A percentile compares a stretch with the other conserved stretches of the same genome.
phyloP scores from a whole-genome alignment of 2,888 invertebrate genomes.

The Cephus rjabovi region DNA sequence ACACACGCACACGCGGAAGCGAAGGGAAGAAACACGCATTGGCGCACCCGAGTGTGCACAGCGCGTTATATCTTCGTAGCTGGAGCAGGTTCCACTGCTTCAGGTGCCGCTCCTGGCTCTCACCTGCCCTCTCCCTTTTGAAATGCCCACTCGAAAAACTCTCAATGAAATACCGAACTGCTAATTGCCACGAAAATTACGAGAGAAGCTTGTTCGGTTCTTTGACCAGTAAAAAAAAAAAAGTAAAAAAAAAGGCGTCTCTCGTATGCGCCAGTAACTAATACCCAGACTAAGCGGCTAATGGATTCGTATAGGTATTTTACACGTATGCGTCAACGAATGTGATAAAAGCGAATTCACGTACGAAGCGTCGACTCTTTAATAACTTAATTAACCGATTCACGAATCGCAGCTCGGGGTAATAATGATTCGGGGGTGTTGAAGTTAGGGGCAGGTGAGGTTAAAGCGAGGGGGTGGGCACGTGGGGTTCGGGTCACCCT shows the following conservation, averaged over 20 bases:
- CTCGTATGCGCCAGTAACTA: background rate
- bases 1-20: background rate
- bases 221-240: background rate
- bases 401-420: background rate
- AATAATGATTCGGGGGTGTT: conserved; percentile 38
- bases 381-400: background rate
- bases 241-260: background rate
- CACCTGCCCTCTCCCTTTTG: background rate
- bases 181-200: background rate
- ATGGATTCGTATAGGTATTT: background rate
- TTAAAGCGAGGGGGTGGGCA: conserved; percentile 13
- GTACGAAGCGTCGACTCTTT: background rate
- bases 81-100: background rate
- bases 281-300: background rate
- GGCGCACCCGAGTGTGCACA: background rate
- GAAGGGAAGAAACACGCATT: background rate
- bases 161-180: background rate
- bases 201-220: background rate
- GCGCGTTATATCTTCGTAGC: background rate
- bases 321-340: background rate
- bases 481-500: conserved; percentile 12
- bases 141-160: background rate
- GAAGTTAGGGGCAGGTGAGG: conserved; percentile 34
- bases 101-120: background rate
- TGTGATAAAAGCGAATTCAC: background rate